Evolutionary conservation across 2,797 vertebrate species (phyloP).

Genomic region (Poecilia gillii): DNA sequence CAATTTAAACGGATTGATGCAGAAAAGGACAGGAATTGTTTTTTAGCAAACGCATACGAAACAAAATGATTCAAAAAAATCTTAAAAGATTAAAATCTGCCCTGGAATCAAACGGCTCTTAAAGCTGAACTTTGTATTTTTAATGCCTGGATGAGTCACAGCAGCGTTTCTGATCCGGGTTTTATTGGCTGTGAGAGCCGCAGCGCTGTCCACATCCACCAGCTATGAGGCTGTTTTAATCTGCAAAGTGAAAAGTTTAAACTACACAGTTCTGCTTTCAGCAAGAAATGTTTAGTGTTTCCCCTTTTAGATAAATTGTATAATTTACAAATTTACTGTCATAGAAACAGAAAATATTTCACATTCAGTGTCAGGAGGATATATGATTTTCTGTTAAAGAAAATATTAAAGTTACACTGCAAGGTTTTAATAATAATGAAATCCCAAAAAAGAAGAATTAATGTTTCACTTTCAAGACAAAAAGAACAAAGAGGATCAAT

Average conservation of each 20-base stretch:
- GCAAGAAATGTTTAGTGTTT: background rate
- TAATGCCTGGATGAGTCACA: slow-evolving; percentile 42
- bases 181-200: slow-evolving; percentile 29
- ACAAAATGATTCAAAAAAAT: slow-evolving; percentile 57
- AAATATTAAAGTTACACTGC: no score
- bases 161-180: slow-evolving; percentile 41
- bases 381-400: no score
- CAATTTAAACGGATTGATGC: slow-evolving; percentile 56
- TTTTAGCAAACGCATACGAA: slow-evolving; percentile 1
- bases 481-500: no score
- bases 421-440: no score
- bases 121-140: slow-evolving; percentile 32
- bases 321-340: no score
- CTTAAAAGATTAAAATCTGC: slow-evolving; percentile 52
- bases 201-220: no score
- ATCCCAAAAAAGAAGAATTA: no score
- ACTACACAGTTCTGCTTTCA: slow-evolving; percentile 17
- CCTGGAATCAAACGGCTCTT: slow-evolving; percentile 36
- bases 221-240: background rate
- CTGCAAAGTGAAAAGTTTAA: slow-evolving; percentile 1
- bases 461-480: no score
- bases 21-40: slow-evolving; percentile 22
- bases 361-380: no score
- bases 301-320: background rate
- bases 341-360: no score